Percentiles rank a stretch among this genome's conserved stretches.
These are phyloP conservation scores for Hippocampus abdominalis DNA, from an alignment of 2,113 vertebrate species.

Conservation along the genomic window DNA sequence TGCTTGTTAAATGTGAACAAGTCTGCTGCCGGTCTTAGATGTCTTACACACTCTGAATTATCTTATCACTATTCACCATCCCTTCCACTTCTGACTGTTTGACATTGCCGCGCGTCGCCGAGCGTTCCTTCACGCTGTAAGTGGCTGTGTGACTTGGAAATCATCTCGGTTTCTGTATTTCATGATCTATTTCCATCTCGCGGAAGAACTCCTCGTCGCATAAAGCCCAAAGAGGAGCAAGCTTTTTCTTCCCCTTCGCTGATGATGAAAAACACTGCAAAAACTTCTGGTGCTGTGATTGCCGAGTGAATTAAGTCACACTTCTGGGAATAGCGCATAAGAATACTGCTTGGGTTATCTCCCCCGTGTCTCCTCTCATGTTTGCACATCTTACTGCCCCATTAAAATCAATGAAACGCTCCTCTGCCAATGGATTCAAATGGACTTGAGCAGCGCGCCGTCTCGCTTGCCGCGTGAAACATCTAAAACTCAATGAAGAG, in stretches of 20 bases:
- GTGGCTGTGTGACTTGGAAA: conserved; percentile 62
- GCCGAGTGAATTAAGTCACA: conserved; percentile 59
- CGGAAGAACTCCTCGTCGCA: conserved; percentile 37
- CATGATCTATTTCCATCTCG: conserved; percentile 69
- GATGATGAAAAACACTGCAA: conserved; percentile 55
- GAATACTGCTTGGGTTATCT: conserved; percentile 56
- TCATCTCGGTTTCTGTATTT: conserved; percentile 59
- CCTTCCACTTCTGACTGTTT: conserved; percentile 55
- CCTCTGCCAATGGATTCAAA: conserved; percentile 49
- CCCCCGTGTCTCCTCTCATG: conserved; percentile 65
- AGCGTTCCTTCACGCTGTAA: conserved; percentile 49
- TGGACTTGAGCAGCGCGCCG: conserved; percentile 31
- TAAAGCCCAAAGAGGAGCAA: conserved; percentile 50
- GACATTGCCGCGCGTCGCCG: conserved; percentile 44
- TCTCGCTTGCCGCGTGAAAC: conserved; percentile 40
- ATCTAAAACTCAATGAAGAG: conserved; percentile 13
- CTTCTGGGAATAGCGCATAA: conserved; percentile 63
- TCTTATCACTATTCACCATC: conserved; percentile 49
- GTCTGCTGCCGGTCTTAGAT: conserved; percentile 45
- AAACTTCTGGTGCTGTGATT: conserved; percentile 60
- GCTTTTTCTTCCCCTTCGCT: conserved; percentile 9
- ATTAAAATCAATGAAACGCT: conserved; percentile 62
- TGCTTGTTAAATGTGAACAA: conserved; percentile 54
- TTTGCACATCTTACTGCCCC: conserved; percentile 66
- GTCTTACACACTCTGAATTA: conserved; percentile 55